Evolutionary conservation across 2,113 vertebrate species (phyloP), one percentile per base, ranked within the genome.

Genomic region (Sinosuthora webbiana): DNA sequence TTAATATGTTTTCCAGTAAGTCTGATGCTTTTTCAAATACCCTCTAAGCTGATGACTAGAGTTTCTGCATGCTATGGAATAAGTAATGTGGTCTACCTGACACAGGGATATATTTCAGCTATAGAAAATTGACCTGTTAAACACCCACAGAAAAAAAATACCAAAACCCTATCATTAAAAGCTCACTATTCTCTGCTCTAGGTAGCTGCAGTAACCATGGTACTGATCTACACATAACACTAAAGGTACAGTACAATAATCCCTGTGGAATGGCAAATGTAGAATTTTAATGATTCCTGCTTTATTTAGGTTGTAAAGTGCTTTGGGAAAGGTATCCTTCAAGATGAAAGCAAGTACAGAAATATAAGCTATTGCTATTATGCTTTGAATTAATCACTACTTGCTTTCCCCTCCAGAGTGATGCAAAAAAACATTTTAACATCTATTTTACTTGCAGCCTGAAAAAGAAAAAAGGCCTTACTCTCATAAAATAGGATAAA

Each of bases 291-390:
- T 89, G 60, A 90, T 80, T 79, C 44, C 47, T 91, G 20, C 49
- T 93, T 92, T 94, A 93, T 95, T 96, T 90, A 90, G 71, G 87
- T 71, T 83, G 64, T 91, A 94, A 95, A 91, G 70, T 93, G 60
- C 83, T 96, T 94, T 93, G 78, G 75, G 70, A 91, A 86, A 95
- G 85, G 82, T 70, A 89, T 94, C 78, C 63, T 95, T 95, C 92
- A 90, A 93, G 81, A 95, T 80, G 83, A 94, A 83, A 95, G 67
- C 64, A 75, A 87, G 74, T 53, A 76, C 37, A 81, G 81, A 91
- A 92, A 52, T 78, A 65, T 94, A 95, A 94, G 68, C 27, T 90
- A 89, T 77, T 87, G 64, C 63, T 95, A 89, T 91, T 90, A 89
- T 76, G 62, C 74, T 94, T 89, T 82, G 82, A 89, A 91, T 92